A percentile compares a stretch with the other conserved stretches of the same genome.
phyloP scores from a whole-genome alignment of 2,797 vertebrate genomes.

The Hippocampus kuda region DNA sequence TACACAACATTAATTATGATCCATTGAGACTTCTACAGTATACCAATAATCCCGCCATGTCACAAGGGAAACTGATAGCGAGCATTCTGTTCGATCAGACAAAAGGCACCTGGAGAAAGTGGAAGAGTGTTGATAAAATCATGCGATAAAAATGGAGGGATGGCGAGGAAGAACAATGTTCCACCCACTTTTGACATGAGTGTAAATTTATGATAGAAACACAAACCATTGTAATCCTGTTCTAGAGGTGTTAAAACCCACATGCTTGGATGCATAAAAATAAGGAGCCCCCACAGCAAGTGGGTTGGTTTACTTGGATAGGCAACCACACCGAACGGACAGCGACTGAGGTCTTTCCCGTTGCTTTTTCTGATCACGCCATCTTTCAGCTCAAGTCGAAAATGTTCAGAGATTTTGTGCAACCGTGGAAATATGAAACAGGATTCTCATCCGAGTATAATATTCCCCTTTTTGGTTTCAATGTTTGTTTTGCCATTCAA shows the following conservation, averaged over 20 bases:
- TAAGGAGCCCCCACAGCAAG: slow-evolving; percentile 8
- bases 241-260: neutral
- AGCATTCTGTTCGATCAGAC: neutral
- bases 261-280: slow-evolving; percentile 5
- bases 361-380: neutral
- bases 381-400: neutral
- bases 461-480: neutral
- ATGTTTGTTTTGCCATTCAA: neutral
- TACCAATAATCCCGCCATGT: neutral
- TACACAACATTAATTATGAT: neutral
- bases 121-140: neutral
- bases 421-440: neutral
- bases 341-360: slow-evolving; percentile 1
- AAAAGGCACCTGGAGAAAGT: neutral
- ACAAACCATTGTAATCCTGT: neutral
- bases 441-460: neutral
- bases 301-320: slow-evolving; percentile 11
- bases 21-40: neutral
- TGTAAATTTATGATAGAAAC: slow-evolving; percentile 1
- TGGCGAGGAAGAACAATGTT: slow-evolving; percentile 1
- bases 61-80: neutral
- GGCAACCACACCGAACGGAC: slow-evolving; percentile 12
- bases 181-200: neutral
- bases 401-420: neutral
- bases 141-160: neutral